These are phyloP conservation scores for Bellardia pandia DNA, from an alignment of 2,888 invertebrate species.

Conservation along the genomic window DNA sequence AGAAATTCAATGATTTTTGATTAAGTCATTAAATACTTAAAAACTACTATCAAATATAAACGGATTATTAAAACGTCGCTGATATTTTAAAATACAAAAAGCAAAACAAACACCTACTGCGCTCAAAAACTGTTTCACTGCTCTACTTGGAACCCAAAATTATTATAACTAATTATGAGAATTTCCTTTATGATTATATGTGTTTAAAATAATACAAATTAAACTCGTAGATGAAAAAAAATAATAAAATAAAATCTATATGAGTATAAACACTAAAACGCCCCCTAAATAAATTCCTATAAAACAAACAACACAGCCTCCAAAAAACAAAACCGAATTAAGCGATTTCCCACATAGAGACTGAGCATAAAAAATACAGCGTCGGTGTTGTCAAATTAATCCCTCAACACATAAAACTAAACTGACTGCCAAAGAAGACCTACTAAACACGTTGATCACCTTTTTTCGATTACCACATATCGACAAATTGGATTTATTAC, in stretches of 20 bases:
- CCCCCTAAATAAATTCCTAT: constrained; percentile 66
- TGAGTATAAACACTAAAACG: constrained; percentile 64
- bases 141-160: constrained; percentile 71
- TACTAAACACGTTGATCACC: constrained; percentile 63
- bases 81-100: constrained; percentile 44
- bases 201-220: constrained; percentile 54
- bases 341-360: constrained; percentile 66
- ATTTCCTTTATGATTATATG: constrained; percentile 78
- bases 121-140: not conserved
- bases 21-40: constrained; percentile 81
- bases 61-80: constrained; percentile 60
- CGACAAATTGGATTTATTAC: constrained; percentile 71
- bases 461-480: constrained; percentile 71
- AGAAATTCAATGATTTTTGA: constrained; percentile 73
- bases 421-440: constrained; percentile 33
- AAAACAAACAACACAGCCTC: constrained; percentile 67
- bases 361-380: constrained; percentile 30
- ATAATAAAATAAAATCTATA: constrained; percentile 22
- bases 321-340: constrained; percentile 53
- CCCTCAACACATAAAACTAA: constrained; percentile 65
- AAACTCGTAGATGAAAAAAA: constrained; percentile 27
- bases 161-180: constrained; percentile 82
- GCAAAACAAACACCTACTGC: constrained; percentile 45
- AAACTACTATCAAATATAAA: constrained; percentile 60
- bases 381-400: constrained; percentile 72